Conservation (phyloP, 2,888 invertebrate species). For the Coenonympha arcania region DNA sequence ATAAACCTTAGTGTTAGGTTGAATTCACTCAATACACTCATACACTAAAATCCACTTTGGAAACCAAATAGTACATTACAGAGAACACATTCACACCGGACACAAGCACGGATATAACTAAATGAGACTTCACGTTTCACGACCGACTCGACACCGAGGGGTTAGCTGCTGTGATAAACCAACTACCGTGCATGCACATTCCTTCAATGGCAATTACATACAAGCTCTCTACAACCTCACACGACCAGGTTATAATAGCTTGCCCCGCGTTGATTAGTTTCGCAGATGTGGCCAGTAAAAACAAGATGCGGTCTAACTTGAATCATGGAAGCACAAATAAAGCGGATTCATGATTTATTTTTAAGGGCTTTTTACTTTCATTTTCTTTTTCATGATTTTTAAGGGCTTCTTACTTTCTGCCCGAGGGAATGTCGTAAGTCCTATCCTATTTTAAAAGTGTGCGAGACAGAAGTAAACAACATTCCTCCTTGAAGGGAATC, state of each 20-base stretch:
- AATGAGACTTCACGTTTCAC: constrained; percentile 41
- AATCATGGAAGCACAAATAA: constrained; percentile 20
- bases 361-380: background rate
- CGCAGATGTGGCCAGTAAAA: constrained; percentile 50
- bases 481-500: too few species aligned
- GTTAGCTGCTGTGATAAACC: constrained; percentile 34
- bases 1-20: background rate
- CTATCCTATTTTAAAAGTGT: too few species aligned
- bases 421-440: too few species aligned
- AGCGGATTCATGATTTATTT: constrained; percentile 19
- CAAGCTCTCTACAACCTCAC: constrained; percentile 36
- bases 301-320: constrained; percentile 37
- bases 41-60: constrained; percentile 1
- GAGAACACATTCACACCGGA: constrained; percentile 47
- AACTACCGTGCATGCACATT: constrained; percentile 37
- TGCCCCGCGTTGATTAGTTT: constrained; percentile 43
- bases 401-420: background rate
- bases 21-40: background rate
- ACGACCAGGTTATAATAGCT: constrained; percentile 43
- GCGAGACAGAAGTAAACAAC: too few species aligned
- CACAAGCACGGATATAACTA: constrained; percentile 53
- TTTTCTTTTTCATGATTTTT: constrained; percentile 16
- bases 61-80: background rate
- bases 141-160: constrained; percentile 24
- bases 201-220: constrained; percentile 40